Evolutionary conservation across 2,113 vertebrate species (phyloP).

Genomic region (Lasiurus borealis): DNA sequence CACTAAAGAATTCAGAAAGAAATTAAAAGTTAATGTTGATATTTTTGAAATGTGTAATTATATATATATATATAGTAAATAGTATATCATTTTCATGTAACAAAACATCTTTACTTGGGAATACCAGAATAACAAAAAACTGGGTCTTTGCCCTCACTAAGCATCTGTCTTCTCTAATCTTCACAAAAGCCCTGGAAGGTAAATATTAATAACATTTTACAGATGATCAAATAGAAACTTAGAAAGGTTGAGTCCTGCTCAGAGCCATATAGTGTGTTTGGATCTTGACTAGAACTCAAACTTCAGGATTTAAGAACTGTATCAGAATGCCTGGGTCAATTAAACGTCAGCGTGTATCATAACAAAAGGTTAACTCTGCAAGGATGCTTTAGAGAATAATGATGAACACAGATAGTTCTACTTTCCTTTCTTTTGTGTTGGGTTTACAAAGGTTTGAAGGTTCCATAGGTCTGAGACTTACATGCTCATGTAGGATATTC

Average conservation of each 20-base stretch:
- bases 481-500: background rate
- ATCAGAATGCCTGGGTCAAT: background rate
- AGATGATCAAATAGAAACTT: background rate
- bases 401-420: background rate
- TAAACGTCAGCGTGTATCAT: background rate
- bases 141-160: background rate
- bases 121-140: background rate
- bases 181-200: background rate
- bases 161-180: background rate
- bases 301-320: background rate
- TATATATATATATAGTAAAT: background rate
- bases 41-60: background rate
- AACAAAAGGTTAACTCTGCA: background rate
- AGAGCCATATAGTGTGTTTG: background rate
- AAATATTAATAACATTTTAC: background rate
- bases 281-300: background rate
- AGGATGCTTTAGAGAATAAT: background rate
- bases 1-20: constrained; percentile 43
- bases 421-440: background rate
- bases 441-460: background rate
- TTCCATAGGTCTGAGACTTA: background rate
- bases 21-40: constrained; percentile 40
- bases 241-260: background rate
- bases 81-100: background rate
- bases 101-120: background rate